Base-by-base conservation (phyloP, 2,888 invertebrate species). In the Epsilonema sp. region DNA sequence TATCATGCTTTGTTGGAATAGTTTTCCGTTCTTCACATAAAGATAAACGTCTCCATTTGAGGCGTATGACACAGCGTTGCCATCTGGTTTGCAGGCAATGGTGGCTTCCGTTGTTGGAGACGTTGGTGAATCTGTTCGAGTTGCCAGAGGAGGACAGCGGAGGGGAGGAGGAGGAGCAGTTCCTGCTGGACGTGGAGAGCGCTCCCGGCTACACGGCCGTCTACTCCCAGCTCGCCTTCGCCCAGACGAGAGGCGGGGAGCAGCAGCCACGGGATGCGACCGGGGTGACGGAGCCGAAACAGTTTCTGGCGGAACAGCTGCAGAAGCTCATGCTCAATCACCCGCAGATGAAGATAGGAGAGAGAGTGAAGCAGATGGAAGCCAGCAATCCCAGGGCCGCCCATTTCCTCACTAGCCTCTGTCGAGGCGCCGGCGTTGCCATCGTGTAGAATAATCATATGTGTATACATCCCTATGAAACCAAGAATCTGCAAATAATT, bases 191-290 rank as follows among this genome's bases (percentile, higher is more conserved):
- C 19, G 25, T 20, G 2, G 45, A 31, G 16, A 41, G 25, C 2
- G 3, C 24, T 20, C 13, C 38, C n/a, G 82, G 84, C 48, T 87
- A 82, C 67, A 83, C 86, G 68, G 79, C 80, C 5, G 78, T 81
- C 50, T 87, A 83, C 67, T 80, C 84, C 2, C 84, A 85, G 62
- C 73, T 92, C 16, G 75, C 79, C 19, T 89, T 81, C 72, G 89
- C 89, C 0, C 78, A 77, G 55, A 79, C 77, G 56, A 72, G 74
- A 43, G 74, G 75, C 53, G 71, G 73, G 48, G n/a, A n/a, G n/a
- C n/a, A n/a, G n/a, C n/a, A n/a, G n/a, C n/a, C n/a, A n/a, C n/a
- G n/a, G n/a, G 89, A 90, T 70, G 81, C 82, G 0, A 70, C 84
- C 2, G 73, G 75, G 59, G 76, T 81, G 75, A 48, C 53, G 55